Evolutionary conservation across 2,113 vertebrate genomes (phyloP), one percentile per base, ranked within the genome.

Genomic region (Bolborhynchus lineola): DNA sequence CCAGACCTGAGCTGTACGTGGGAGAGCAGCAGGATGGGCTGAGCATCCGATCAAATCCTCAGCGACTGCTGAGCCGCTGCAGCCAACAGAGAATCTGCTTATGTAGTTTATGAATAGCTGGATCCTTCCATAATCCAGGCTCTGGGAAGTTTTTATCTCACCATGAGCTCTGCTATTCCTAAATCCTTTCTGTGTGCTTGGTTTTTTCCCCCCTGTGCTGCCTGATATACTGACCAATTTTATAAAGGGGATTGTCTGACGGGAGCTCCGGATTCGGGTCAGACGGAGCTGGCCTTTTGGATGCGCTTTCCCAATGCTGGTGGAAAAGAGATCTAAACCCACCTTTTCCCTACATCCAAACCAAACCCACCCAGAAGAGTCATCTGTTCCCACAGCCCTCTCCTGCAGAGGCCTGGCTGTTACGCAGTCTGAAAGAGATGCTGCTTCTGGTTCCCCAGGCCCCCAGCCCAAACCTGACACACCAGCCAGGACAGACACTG

Each of bases 61-160:
- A 52, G 67, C 37, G 0, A 79, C 85, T 55, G 72, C 95, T 82
- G 86, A 94, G 88, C 91, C 52, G 16, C 86, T 1, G 0, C 13
- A 4, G 83, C 75, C 2, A 0, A 86, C 88, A 93, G 42, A 49
- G 88, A 91, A 94, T 92, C 96, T 95, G 95, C 96, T 94, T 93
- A 94, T 75, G 46, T 76, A 88, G 79, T 94, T 96, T 72, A 93
- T 86, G 92, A 95, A 95, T 95, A 96, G 96, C 91, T 1, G 0
- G 96, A 95, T 97, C 93, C 65, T 82, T 57, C 90, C 81, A 20
- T 97, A 97, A 96, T 96, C 95, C 83, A 17, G 80, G 91, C 72
- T 93, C 92, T 84, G 77, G 86, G 80, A 91, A 96, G 91, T 85
- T 57, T 86, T 95, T 96, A 94, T 97, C 96, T 93, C n/a, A 0